Percentiles rank a stretch among this genome's conserved stretches.
Conservation (phyloP, 2,888 invertebrate genomes). For the Erebia ligea region DNA sequence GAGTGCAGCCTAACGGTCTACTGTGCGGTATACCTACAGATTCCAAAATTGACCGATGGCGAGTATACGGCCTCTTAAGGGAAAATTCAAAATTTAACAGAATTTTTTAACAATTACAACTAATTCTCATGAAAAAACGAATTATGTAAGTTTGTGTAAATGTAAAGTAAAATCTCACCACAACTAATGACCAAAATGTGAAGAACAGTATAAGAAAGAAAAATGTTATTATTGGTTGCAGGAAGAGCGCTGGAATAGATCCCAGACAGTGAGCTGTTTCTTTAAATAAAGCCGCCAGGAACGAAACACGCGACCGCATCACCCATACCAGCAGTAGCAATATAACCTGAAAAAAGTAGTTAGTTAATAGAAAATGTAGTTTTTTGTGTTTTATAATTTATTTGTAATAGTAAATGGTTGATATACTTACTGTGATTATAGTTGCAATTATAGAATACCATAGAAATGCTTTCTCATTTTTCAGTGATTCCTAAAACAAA, state of each 20-base stretch:
- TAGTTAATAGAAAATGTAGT: not conserved
- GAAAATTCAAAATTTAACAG: too few species aligned
- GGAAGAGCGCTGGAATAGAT: conserved; percentile 91
- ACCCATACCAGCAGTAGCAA: conserved; percentile 89
- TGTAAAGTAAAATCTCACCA: conserved; percentile 82
- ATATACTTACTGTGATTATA: conserved; percentile 89
- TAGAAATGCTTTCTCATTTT: conserved; percentile 94
- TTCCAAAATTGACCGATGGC: too few species aligned
- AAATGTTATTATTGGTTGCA: conserved; percentile 94
- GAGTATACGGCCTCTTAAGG: too few species aligned
- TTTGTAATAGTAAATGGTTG: not conserved
- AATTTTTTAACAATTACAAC: too few species aligned
- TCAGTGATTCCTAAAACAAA: conserved; percentile 89
- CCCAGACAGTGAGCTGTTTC: conserved; percentile 95
- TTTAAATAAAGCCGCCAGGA: conserved; percentile 92
- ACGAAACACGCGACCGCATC: conserved; percentile 91
- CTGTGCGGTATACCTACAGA: too few species aligned
- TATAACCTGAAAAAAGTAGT: conserved; percentile 81
- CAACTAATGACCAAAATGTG: conserved; percentile 92
- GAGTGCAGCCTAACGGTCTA: too few species aligned
- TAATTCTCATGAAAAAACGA: too few species aligned
- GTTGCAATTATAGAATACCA: conserved; percentile 93
- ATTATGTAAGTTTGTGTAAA: not conserved
- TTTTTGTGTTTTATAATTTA: not conserved
- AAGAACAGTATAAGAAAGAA: conserved; percentile 90